These are phyloP conservation scores for Nesoenas mayeri DNA, from an alignment of 2,113 vertebrate species.

Conservation along the genomic window DNA sequence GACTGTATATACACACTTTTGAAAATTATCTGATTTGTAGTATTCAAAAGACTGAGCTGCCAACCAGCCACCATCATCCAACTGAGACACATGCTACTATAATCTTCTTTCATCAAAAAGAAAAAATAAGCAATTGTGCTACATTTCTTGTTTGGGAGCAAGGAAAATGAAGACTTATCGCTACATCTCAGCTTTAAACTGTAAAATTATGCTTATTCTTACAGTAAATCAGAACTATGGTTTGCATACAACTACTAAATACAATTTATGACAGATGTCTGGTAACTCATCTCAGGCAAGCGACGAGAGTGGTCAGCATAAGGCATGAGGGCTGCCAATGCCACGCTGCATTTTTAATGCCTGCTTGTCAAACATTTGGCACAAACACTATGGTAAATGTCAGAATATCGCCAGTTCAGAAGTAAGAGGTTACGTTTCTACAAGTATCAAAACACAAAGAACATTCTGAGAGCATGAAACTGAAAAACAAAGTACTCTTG, in stretches of 20 bases:
- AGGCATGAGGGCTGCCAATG: neutral
- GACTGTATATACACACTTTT: neutral
- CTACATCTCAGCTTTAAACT: neutral
- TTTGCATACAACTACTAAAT: neutral
- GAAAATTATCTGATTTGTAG: neutral
- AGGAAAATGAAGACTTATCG: neutral
- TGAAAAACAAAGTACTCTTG: conserved; percentile 15
- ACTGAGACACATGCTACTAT: neutral
- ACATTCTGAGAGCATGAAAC: neutral
- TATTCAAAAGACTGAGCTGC: neutral
- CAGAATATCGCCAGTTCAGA: neutral
- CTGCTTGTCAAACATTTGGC: neutral
- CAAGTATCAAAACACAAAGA: conserved; percentile 16
- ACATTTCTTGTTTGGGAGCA: neutral
- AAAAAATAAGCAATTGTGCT: neutral
- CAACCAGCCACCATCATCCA: neutral
- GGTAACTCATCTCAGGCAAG: neutral
- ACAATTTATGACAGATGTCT: neutral
- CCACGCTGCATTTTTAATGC: neutral
- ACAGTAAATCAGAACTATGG: neutral
- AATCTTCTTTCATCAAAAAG: neutral
- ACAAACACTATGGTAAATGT: neutral
- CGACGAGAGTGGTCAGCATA: neutral
- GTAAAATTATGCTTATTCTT: neutral
- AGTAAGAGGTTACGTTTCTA: conserved; percentile 2